These are phyloP conservation scores for Andricus curvator DNA, from an alignment of 2,888 invertebrate species.

Conservation along the genomic window DNA sequence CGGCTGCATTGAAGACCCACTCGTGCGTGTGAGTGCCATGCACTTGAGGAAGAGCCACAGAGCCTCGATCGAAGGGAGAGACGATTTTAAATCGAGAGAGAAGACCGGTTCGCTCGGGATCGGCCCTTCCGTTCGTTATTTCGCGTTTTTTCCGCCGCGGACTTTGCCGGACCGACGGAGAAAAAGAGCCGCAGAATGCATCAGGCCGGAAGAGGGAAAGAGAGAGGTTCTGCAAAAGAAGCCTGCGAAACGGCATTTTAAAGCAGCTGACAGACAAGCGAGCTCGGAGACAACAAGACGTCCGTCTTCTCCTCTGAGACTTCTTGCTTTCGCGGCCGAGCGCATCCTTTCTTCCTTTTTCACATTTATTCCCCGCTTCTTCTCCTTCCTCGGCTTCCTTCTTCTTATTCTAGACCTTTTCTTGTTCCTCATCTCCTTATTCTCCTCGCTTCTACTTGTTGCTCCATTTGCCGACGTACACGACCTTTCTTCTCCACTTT, in stretches of 20 bases:
- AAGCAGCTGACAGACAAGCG: conserved; percentile 67
- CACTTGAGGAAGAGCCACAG: conserved; percentile 40
- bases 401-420: conserved; percentile 48
- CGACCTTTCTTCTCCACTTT: conserved; percentile 37
- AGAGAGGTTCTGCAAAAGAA: conserved; percentile 42
- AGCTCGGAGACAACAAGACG: conserved; percentile 64
- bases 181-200: conserved; percentile 44
- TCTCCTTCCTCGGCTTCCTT: conserved; percentile 46
- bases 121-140: conserved; percentile 66
- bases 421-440: conserved; percentile 50
- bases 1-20: conserved; percentile 44
- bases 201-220: conserved; percentile 50
- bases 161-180: conserved; percentile 19
- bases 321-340: conserved; percentile 51
- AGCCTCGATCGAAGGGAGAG: conserved; percentile 51
- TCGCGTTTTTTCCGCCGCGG: conserved; percentile 63
- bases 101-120: conserved; percentile 56
- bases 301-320: conserved; percentile 55
- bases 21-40: background rate
- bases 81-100: conserved; percentile 56
- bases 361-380: conserved; percentile 49
- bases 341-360: conserved; percentile 51
- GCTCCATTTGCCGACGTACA: conserved; percentile 18
- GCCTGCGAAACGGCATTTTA: conserved; percentile 62
- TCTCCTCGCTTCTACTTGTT: conserved; percentile 52